These are phyloP conservation scores for Drosophila subpulchrella DNA, from an alignment of 1,140 invertebrate genomes.

Conservation along the genomic window DNA sequence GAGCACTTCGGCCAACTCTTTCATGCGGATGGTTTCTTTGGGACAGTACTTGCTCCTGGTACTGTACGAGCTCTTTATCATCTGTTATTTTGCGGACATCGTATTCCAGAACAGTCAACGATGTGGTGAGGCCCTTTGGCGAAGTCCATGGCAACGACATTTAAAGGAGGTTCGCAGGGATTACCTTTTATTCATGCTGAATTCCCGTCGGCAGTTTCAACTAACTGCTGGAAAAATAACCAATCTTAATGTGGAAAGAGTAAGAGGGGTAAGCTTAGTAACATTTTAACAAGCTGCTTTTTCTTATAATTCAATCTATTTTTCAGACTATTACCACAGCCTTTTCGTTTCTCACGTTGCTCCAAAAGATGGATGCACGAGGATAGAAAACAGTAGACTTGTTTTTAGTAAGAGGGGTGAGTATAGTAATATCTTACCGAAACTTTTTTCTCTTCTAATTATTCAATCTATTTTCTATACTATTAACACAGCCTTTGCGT, in stretches of 20 bases:
- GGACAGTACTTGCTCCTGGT: constrained; percentile 71
- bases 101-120: constrained; percentile 74
- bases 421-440: no score
- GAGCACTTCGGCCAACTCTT: constrained; percentile 67
- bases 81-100: constrained; percentile 76
- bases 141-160: constrained; percentile 77
- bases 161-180: constrained; percentile 59
- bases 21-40: constrained; percentile 69
- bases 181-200: constrained; percentile 68
- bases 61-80: constrained; percentile 71
- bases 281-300: not conserved
- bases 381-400: no score
- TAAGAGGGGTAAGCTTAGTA: constrained; percentile 44
- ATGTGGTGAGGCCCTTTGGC: constrained; percentile 69
- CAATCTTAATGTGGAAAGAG: constrained; percentile 70
- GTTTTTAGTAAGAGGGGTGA: no score
- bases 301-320: not conserved
- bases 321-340: constrained; percentile 78
- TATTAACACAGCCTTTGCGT: no score
- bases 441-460: no score
- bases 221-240: constrained; percentile 76
- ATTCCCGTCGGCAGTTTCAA: constrained; percentile 55
- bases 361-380: constrained; percentile 80
- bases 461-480: no score
- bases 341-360: constrained; percentile 74